Percentiles rank a stretch among this genome's conserved stretches.
phyloP scores from a whole-genome alignment of 2,888 invertebrate species.

The Drosophila aldrichi region DNA sequence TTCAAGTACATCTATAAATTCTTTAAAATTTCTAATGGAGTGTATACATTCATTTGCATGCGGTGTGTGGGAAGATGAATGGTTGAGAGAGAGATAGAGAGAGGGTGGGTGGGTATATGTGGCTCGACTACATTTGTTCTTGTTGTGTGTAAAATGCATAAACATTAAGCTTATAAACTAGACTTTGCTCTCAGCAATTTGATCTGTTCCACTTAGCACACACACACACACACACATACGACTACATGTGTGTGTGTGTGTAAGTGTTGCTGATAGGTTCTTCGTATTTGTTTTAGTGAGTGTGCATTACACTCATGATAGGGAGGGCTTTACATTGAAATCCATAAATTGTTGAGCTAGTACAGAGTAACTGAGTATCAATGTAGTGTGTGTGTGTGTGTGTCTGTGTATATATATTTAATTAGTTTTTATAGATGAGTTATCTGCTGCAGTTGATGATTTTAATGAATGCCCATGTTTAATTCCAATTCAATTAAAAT shows the following conservation, averaged over 20 bases:
- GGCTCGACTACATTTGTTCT: conserved; percentile 19
- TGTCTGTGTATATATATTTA: conserved; percentile 27
- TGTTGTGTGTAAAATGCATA: conserved; percentile 70
- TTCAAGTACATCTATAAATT: conserved; percentile 76
- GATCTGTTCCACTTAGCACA: conserved; percentile 33
- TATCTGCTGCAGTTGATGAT: conserved; percentile 58
- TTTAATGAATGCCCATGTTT: conserved; percentile 27
- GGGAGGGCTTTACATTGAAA: conserved; percentile 79
- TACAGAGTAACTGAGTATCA: conserved; percentile 27
- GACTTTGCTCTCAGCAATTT: conserved; percentile 59
- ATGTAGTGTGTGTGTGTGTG: conserved; percentile 5
- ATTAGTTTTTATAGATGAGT: conserved; percentile 33
- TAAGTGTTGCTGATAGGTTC: conserved; percentile 39
- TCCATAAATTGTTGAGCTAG: conserved; percentile 63
- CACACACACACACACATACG: conserved; percentile 6
- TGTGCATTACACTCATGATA: conserved; percentile 47
- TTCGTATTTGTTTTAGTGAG: conserved; percentile 58
- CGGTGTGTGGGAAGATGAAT: neutral
- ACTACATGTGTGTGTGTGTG: conserved; percentile 5
- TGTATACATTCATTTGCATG: conserved; percentile 69
- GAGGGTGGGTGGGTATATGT: neutral
- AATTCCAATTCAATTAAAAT: conserved; percentile 48
- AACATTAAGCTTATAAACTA: conserved; percentile 72
- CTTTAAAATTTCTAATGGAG: conserved; percentile 72
- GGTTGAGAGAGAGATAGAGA: neutral